These are phyloP conservation scores for Stenolophus ochropezus DNA, from an alignment of 2,888 invertebrate genomes.

Conservation along the genomic window DNA sequence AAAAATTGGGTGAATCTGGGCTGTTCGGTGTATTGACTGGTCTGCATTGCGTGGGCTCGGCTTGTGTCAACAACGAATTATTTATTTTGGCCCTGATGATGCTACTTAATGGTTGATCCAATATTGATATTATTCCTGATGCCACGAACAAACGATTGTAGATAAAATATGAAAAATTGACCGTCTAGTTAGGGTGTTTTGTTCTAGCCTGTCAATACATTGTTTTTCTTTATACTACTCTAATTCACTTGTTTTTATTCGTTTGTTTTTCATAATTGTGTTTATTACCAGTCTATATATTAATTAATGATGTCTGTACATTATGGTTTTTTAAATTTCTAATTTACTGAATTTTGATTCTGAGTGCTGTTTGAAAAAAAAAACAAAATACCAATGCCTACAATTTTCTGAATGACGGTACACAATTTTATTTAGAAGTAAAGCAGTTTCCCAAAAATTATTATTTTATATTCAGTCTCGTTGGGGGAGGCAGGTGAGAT, in stretches of 20 bases:
- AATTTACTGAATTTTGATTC: no score
- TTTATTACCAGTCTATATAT: no score
- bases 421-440: no score
- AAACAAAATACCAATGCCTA: no score
- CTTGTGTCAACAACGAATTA: constrained; percentile 12
- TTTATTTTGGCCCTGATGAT: constrained; percentile 30
- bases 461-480: no score
- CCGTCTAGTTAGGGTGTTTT: constrained; percentile 7
- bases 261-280: background rate
- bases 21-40: background rate
- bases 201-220: background rate
- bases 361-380: no score
- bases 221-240: background rate
- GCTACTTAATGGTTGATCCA: constrained; percentile 37
- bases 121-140: constrained; percentile 42
- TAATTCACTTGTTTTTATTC: background rate
- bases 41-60: background rate
- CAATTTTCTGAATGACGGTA: no score
- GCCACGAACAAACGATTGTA: background rate
- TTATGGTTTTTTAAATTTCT: no score
- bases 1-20: background rate
- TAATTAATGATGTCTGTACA: no score
- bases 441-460: no score
- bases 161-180: constrained; percentile 32
- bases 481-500: no score